A percentile compares a stretch with the other conserved stretches of the same genome.
Conservation (phyloP, 2,797 vertebrate species). For the Notolepis coatsorum region DNA sequence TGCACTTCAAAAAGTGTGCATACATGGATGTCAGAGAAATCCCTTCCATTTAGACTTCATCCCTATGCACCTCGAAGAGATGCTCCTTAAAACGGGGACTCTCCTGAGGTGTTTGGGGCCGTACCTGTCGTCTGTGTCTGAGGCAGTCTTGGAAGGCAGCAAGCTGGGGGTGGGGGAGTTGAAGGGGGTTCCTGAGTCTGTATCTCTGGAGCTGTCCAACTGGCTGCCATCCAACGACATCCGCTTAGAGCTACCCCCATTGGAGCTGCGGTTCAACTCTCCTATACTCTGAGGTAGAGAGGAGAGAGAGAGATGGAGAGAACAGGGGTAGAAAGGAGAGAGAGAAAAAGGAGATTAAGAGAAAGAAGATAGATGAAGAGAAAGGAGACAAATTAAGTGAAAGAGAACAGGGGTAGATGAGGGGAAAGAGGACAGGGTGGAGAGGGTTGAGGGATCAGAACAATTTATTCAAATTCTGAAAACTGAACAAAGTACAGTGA, state of each 20-base stretch:
- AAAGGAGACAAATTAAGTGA: too few species aligned
- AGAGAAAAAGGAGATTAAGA: not conserved
- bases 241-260: constrained; percentile 85
- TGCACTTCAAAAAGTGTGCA: too few species aligned
- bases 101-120: constrained; percentile 18
- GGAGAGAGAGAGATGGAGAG: not conserved
- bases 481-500: too few species aligned
- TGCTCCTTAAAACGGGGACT: too few species aligned
- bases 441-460: too few species aligned
- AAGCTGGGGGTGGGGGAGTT: constrained; percentile 77
- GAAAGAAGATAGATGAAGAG: not conserved
- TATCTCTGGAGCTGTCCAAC: constrained; percentile 88
- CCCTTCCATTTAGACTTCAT: too few species aligned
- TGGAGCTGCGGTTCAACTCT: constrained; percentile 84
- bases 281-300: constrained; percentile 82
- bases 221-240: constrained; percentile 86
- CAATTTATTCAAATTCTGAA: too few species aligned
- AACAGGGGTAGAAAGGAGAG: too few species aligned
- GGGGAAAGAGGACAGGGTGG: too few species aligned
- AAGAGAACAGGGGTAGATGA: too few species aligned
- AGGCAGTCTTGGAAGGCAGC: constrained; percentile 72
- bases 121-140: constrained; percentile 78
- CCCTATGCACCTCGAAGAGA: too few species aligned
- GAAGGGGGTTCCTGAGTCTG: constrained; percentile 83
- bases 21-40: too few species aligned